phyloP scores from a whole-genome alignment of 2,888 invertebrate genomes.

The Clivina fossor region DNA sequence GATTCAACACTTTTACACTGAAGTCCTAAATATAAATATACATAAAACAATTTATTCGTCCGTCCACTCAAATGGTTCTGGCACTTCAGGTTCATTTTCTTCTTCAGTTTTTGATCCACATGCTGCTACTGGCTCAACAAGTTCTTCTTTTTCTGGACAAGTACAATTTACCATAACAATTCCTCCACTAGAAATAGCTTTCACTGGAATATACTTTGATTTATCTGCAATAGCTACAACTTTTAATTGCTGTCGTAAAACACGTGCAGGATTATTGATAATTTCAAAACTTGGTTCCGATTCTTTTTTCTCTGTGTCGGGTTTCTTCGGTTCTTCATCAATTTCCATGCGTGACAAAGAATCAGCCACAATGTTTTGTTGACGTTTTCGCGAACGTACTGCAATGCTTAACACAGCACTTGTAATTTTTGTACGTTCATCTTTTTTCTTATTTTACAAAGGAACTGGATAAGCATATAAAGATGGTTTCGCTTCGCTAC shows the following conservation, averaged over 20 bases:
- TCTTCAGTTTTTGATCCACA: slow-evolving; percentile 90
- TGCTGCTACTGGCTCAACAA: slow-evolving; percentile 91
- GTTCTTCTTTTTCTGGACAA: slow-evolving; percentile 75
- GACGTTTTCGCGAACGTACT: slow-evolving; percentile 85
- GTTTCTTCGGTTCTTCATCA: slow-evolving; percentile 53
- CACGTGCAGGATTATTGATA: slow-evolving; percentile 90
- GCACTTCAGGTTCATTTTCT: slow-evolving; percentile 94
- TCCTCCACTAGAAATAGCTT: slow-evolving; percentile 92
- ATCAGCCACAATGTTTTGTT: slow-evolving; percentile 60
- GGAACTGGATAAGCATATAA: slow-evolving; percentile 96
- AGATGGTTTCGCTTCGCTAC: no score
- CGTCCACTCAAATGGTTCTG: slow-evolving; percentile 95
- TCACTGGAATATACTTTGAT: slow-evolving; percentile 79
- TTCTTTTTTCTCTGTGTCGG: slow-evolving; percentile 66
- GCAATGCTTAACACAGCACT: slow-evolving; percentile 97
- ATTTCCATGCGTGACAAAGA: slow-evolving; percentile 95
- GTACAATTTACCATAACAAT: slow-evolving; percentile 91
- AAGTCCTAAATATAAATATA: no score
- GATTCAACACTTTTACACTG: no score
- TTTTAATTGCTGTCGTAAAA: slow-evolving; percentile 88
- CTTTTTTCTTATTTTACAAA: slow-evolving; percentile 97
- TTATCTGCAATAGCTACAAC: slow-evolving; percentile 77
- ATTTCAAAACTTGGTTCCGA: slow-evolving; percentile 91
- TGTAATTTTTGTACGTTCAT: slow-evolving; percentile 95
- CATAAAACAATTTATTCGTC: slow-evolving; percentile 67